Evolutionary conservation across 2,113 vertebrate species (phyloP), one percentile per base, ranked within the genome.

Genomic region (Pachyramphus minor): DNA sequence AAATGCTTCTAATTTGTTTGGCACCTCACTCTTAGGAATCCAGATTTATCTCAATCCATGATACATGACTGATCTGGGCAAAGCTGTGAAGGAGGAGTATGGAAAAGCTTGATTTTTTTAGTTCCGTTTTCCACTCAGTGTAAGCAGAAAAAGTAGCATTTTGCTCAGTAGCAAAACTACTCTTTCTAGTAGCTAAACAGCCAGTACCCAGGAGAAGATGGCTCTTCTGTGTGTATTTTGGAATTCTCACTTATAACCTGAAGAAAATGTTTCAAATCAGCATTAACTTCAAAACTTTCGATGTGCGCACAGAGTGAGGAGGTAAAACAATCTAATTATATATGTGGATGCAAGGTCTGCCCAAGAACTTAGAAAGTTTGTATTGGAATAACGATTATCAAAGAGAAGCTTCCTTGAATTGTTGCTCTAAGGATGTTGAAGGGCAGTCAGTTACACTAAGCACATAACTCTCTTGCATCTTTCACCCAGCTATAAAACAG

Each of bases 171-270:
- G 31, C 9, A 31, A 66, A 93, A 73, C 24, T 42, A 25, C 8
- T 49, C 8, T 28, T 41, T 63, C 10, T 44, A 19, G 42, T 84
- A 74, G 52, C 35, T 24, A 19, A 81, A 9, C 37, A 84, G 44
- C 11, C 52, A 69, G 4, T 39, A 31, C 18, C 93, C 27, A 72
- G 75, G n/a, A 74, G 56, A 50, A 75, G 19, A 6, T 66, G 16
- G 39, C 39, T 81, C 6, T 85, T 52, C 11, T 45, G 19, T 39
- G 9, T 76, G 11, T 47, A 12, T 80, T 80, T 76, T 69, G 35
- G 37, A 76, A 88, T 58, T 50, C 52, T n/a, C 11, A 5, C 0
- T 0, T 64, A 25, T 4, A 30, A 24, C 33, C 2, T 47, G 27
- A 75, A 67, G 37, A 79, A 72, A 79, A 71, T 5, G 7, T 20